Percentiles rank a stretch among this genome's conserved stretches.
phyloP scores from a whole-genome alignment of 1,140 invertebrate species.

The Leptinotarsa lineolata region DNA sequence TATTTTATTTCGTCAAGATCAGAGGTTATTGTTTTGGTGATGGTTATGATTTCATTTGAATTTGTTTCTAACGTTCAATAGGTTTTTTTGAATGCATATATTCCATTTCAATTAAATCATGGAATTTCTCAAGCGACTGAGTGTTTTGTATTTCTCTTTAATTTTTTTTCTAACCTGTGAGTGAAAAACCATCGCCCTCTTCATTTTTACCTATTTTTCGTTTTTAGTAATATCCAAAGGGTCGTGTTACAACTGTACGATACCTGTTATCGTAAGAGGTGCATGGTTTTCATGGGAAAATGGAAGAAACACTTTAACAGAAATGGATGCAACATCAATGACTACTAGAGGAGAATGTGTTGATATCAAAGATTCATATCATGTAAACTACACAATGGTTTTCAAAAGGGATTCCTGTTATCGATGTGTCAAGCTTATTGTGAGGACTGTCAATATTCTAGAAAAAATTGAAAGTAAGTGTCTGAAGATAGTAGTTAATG shows the following conservation, averaged over 20 bases:
- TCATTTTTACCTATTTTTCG: not conserved
- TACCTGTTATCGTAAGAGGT: slow-evolving; percentile 78
- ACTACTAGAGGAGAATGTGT: slow-evolving; percentile 73
- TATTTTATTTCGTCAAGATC: too few relatives aligned
- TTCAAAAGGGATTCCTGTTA: slow-evolving; percentile 77
- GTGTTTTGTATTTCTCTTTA: not conserved
- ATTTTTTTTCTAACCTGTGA: not conserved
- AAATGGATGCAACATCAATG: slow-evolving; percentile 80
- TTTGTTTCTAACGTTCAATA: too few relatives aligned
- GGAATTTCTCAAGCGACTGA: not conserved
- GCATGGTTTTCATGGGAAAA: slow-evolving; percentile 92
- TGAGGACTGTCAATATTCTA: slow-evolving; percentile 86
- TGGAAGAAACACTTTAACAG: slow-evolving; percentile 79
- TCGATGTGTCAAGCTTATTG: slow-evolving; percentile 82
- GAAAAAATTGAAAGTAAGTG: slow-evolving; percentile 81
- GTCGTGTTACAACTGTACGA: slow-evolving; percentile 59
- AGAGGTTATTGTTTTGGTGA: too few relatives aligned
- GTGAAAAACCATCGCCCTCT: not conserved
- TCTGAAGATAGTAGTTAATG: not conserved
- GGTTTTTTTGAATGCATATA: too few relatives aligned
- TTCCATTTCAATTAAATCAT: too few relatives aligned
- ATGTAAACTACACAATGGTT: slow-evolving; percentile 86
- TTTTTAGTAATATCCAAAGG: not conserved
- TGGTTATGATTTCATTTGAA: too few relatives aligned
- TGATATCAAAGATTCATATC: slow-evolving; percentile 70